Conservation (phyloP, 2,797 vertebrate genomes). For the Telmatherina bonti region DNA sequence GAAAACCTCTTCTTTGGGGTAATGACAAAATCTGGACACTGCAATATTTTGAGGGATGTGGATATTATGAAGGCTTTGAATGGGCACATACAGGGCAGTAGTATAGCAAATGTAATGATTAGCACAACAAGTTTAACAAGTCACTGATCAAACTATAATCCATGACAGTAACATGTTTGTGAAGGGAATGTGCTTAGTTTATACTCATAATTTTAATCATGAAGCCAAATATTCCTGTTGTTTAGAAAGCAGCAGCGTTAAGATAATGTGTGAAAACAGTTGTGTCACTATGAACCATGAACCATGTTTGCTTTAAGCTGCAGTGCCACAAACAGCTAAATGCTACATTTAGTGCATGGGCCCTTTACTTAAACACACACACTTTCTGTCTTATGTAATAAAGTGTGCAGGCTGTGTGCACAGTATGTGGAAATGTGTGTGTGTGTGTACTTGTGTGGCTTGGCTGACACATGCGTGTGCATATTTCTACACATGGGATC, state of each 20-base stretch:
- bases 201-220: neutral
- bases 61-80: too few species aligned
- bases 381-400: slow-evolving; percentile 52
- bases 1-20: too few species aligned
- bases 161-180: too few species aligned
- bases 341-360: slow-evolving; percentile 16
- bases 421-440: neutral
- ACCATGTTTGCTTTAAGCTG: slow-evolving; percentile 32
- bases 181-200: too few species aligned
- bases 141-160: too few species aligned
- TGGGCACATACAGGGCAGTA: too few species aligned
- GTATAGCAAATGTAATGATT: too few species aligned
- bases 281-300: neutral
- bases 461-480: slow-evolving; percentile 32
- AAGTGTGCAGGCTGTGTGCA: slow-evolving; percentile 17
- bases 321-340: slow-evolving; percentile 40
- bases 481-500: slow-evolving; percentile 59
- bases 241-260: neutral
- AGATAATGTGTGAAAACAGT: too few species aligned
- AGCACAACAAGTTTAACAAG: too few species aligned
- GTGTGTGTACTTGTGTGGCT: slow-evolving; percentile 29
- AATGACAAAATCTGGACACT: too few species aligned
- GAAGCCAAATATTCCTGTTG: neutral
- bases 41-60: too few species aligned
- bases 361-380: slow-evolving; percentile 27